Percentiles rank a stretch among this genome's conserved stretches.
Conservation (phyloP, 2,113 vertebrate genomes). For the Callocephalon fimbriatum region DNA sequence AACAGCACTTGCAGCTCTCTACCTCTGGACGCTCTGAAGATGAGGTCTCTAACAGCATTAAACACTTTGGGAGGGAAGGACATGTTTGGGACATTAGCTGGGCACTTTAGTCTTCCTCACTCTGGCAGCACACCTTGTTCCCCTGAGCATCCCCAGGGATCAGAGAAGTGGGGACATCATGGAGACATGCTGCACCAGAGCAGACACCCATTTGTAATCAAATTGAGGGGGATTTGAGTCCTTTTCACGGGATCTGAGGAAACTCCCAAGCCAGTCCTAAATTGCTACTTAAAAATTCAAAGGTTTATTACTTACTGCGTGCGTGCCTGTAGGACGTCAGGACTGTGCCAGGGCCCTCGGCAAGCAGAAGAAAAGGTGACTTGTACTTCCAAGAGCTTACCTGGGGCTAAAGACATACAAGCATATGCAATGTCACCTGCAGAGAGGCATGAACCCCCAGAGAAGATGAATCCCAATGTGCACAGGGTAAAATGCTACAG, state of each 20-base stretch:
- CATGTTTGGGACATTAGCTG: not conserved
- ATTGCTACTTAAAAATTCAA: not conserved
- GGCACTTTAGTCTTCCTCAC: not conserved
- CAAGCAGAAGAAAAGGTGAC: not conserved
- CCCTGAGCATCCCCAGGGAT: not conserved
- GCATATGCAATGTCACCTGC: not conserved
- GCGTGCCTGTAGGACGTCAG: not conserved
- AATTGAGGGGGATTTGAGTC: not conserved
- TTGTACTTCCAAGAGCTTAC: not conserved
- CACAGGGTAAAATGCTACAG: not conserved
- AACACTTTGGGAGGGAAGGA: not conserved
- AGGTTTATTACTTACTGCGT: not conserved
- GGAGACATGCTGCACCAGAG: not conserved
- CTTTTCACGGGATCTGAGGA: not conserved
- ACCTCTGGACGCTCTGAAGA: not conserved
- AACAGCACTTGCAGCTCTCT: accelerated
- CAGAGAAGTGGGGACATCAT: not conserved
- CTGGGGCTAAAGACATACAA: not conserved
- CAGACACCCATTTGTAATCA: not conserved
- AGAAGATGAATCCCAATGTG: not conserved
- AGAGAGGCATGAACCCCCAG: not conserved
- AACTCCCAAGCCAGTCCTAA: not conserved
- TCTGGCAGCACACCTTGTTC: not conserved
- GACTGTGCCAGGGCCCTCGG: not conserved
- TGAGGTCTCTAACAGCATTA: not conserved